Percentiles rank a stretch among this genome's conserved stretches.
Conservation (phyloP, 2,797 vertebrate genomes). For the Ambastaia sidthimunki region DNA sequence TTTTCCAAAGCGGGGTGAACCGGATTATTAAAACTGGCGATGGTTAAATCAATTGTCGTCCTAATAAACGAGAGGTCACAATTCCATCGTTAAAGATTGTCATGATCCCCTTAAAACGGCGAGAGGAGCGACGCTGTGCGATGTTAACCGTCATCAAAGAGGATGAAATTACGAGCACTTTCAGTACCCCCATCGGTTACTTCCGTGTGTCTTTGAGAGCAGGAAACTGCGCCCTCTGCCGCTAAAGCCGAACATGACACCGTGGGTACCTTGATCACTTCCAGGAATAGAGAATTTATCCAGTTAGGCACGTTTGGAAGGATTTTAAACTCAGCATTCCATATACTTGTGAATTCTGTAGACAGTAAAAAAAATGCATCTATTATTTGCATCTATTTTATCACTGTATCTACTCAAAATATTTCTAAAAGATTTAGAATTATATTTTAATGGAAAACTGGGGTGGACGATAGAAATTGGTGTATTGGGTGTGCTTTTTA, state of each 20-base stretch:
- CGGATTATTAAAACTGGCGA: constrained; percentile 24
- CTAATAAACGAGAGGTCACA: neutral
- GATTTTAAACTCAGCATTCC: no score
- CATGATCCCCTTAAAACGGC: neutral
- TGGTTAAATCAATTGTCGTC: neutral
- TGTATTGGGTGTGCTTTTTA: no score
- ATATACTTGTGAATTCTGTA: no score
- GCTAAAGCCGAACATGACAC: neutral
- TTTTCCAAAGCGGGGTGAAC: constrained; percentile 28
- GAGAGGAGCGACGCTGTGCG: constrained; percentile 5
- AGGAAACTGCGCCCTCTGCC: constrained; percentile 29
- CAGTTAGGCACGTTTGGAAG: no score
- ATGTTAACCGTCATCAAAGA: constrained; percentile 36
- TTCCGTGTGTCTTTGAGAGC: constrained; percentile 37
- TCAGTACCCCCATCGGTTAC: constrained; percentile 46
- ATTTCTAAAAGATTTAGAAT: no score
- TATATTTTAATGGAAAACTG: no score
- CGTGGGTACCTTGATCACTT: constrained; percentile 3
- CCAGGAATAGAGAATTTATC: constrained; percentile 3
- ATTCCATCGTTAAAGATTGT: neutral
- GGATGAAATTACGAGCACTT: constrained; percentile 45
- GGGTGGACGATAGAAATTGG: no score
- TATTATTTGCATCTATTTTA: no score
- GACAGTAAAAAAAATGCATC: no score
- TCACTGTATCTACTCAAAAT: no score